phyloP scores from a whole-genome alignment of 2,888 invertebrate species.

The Lapara coniferarum region DNA sequence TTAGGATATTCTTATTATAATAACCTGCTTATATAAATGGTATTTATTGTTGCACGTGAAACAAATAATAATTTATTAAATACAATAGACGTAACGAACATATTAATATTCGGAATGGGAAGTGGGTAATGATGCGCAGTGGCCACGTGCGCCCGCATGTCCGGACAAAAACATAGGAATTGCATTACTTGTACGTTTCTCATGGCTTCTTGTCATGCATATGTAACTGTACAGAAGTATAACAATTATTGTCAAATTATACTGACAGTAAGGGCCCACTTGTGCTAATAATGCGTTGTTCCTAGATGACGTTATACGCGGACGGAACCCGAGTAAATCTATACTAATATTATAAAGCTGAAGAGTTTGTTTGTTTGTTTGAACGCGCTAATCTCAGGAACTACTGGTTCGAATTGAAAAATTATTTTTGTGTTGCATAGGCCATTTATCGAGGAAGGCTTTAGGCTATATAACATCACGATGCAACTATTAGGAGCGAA shows the following conservation, averaged over 20 bases:
- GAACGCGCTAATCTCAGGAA: no score
- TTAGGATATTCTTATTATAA: neutral
- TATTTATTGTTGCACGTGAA: neutral
- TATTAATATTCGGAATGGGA: constrained; percentile 66
- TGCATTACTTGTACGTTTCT: constrained; percentile 60
- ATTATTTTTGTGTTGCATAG: no score
- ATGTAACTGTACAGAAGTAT: constrained; percentile 30
- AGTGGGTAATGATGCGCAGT: constrained; percentile 53
- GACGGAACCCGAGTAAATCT: no score
- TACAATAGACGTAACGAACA: constrained; percentile 45
- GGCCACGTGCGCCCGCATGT: constrained; percentile 76
- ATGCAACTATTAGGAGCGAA: no score
- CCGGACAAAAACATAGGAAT: constrained; percentile 64
- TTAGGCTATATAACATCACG: no score
- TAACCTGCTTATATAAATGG: constrained; percentile 4
- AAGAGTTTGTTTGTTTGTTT: no score
- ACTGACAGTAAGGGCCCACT: neutral
- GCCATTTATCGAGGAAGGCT: no score
- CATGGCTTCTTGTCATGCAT: constrained; percentile 47
- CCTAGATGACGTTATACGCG: no score
- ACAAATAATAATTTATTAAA: constrained; percentile 9
- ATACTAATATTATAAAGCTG: no score
- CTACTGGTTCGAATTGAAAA: no score
- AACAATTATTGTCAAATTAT: constrained; percentile 5
- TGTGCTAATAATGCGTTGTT: no score